Evolutionary conservation across 2,797 vertebrate genomes (phyloP).

Genomic region (Phoebastria nigripes): DNA sequence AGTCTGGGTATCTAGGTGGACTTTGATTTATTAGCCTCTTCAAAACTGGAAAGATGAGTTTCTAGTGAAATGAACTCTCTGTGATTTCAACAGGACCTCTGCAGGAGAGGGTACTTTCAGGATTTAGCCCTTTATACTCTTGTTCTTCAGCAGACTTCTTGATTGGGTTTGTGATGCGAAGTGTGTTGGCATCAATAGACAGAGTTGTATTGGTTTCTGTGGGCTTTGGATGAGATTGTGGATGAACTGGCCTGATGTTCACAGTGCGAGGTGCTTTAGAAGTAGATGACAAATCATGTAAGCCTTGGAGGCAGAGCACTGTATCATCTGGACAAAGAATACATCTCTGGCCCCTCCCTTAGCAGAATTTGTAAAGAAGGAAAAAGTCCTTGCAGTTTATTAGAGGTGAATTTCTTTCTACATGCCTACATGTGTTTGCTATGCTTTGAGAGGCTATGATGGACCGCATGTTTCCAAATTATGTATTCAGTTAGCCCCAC

Average conservation of each 20-base stretch:
- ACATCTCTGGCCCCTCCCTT: neutral
- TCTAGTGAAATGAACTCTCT: neutral
- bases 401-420: neutral
- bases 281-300: neutral
- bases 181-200: neutral
- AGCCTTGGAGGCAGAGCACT: neutral
- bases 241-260: neutral
- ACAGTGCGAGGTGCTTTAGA: neutral
- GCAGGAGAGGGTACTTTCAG: neutral
- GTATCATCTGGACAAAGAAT: neutral
- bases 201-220: neutral
- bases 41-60: neutral
- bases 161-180: neutral
- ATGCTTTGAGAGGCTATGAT: neutral
- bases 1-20: neutral
- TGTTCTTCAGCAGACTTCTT: neutral
- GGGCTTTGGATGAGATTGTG: neutral
- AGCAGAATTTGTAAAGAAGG: neutral
- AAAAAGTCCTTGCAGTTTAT: neutral
- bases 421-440: neutral
- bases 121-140: neutral
- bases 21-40: neutral
- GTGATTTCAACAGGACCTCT: neutral
- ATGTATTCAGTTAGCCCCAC: neutral
- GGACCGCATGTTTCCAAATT: neutral